Evolutionary conservation across 2,888 invertebrate genomes (phyloP), one percentile per base, ranked within the genome.

Genomic region (Hybos culiciformis): DNA sequence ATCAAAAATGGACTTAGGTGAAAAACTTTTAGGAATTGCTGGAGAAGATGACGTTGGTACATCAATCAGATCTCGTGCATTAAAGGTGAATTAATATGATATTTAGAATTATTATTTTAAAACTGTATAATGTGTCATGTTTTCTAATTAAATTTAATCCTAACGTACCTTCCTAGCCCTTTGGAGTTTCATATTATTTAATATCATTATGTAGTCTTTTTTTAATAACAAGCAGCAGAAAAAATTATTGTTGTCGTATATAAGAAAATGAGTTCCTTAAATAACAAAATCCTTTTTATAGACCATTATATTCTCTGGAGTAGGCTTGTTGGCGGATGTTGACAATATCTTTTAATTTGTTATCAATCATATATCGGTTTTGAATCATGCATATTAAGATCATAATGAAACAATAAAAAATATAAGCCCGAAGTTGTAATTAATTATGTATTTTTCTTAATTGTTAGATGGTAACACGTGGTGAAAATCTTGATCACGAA

Each of bases 31-130:
- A 17, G 77, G 78, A 54, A 69, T 70, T 43, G 75, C 77, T 5
- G 80, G 79, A 24, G 67, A 78, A 44, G 74, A 74, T 7, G 73
- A 75, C 9, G 68, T 69, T 2, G 72, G 74, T 12, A 57, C 68
- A 4, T 69, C 70, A 37, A 66, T 69, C 46, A 56, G 73, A 58
- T 56, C 71, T 58, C 57, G 71, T 58, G 62, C 74, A 49, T 49
- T 73, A 52, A 57, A 50, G 46, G 50, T 49, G 41, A 14, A 31
- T 31, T 31, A 7, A 31, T 8, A 14, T 31, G n/a, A n/a, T n/a
- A n/a, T 24, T 24, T 24, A 11, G 24, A 6, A 24, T 24, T 8
- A 24, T 8, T 24, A 11, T 24, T 24, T n/a, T 29, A 32, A 15
- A 32, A 6, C 14, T 32, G 6, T 32, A 32, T 14, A 29, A 14